These are phyloP conservation scores for Crypturellus undulatus DNA, from an alignment of 2,113 vertebrate genomes.

Conservation along the genomic window DNA sequence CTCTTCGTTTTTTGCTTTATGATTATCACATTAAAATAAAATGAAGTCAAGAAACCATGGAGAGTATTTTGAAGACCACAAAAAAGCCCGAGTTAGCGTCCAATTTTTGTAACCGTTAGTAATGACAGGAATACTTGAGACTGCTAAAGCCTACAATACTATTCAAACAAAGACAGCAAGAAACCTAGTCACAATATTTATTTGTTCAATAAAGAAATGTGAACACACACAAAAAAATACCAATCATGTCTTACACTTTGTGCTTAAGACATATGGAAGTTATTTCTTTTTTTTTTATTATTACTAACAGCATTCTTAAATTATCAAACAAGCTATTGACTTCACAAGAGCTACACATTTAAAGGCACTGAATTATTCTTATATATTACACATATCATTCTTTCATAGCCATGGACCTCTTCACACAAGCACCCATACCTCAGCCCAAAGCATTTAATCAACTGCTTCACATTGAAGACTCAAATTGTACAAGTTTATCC, in stretches of 20 bases:
- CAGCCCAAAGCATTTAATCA: slow-evolving; percentile 10
- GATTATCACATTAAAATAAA: neutral
- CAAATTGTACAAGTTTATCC: slow-evolving; percentile 46
- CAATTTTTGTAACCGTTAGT: neutral
- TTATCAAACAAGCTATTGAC: neutral
- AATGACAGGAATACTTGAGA: neutral
- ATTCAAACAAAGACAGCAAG: neutral
- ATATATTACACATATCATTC: neutral
- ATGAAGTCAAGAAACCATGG: neutral
- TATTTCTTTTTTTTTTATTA: neutral
- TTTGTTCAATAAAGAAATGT: neutral
- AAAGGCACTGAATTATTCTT: neutral
- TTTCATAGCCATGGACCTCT: neutral
- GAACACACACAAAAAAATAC: neutral
- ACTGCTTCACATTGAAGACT: slow-evolving; percentile 24
- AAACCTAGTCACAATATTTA: neutral
- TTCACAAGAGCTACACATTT: neutral
- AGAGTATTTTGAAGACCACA: neutral
- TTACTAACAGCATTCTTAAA: neutral
- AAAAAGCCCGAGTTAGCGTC: rapidly evolving
- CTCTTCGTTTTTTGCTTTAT: neutral
- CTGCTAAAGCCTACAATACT: neutral
- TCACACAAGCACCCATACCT: neutral
- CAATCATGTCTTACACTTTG: neutral
- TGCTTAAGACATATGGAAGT: neutral